A percentile compares a stretch with the other conserved stretches of the same genome.
phyloP scores from a whole-genome alignment of 2,888 invertebrate genomes.

The Phortica magna region DNA sequence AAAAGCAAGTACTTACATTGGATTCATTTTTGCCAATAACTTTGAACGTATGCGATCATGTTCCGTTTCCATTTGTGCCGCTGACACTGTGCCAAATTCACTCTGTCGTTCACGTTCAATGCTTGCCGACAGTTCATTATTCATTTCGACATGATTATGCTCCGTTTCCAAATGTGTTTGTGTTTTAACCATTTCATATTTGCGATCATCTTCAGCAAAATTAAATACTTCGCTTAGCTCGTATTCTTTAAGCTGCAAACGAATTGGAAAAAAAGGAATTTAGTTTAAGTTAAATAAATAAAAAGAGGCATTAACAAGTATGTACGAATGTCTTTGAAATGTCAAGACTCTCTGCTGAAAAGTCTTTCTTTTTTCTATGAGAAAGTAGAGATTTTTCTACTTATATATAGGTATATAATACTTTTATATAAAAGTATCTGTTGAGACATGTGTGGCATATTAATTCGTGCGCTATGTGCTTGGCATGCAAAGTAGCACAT shows the following conservation, averaged over 20 bases:
- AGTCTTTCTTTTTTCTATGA: background rate
- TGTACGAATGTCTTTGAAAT: too few relatives aligned
- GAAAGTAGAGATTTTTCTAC: background rate
- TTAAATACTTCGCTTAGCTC: constrained; percentile 92
- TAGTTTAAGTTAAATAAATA: background rate
- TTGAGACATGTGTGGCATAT: constrained; percentile 53
- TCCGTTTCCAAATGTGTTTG: constrained; percentile 77
- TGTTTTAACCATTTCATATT: constrained; percentile 83
- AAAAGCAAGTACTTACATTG: constrained; percentile 71
- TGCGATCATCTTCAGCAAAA: constrained; percentile 87
- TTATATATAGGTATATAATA: background rate
- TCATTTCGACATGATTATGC: constrained; percentile 82
- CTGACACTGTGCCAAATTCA: constrained; percentile 68
- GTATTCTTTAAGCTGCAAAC: constrained; percentile 88
- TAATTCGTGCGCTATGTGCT: constrained; percentile 67
- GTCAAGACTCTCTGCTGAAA: too few relatives aligned
- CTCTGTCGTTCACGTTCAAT: constrained; percentile 89
- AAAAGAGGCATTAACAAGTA: background rate
- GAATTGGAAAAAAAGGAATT: constrained; percentile 19
- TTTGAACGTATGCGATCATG: constrained; percentile 77
- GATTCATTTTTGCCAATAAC: constrained; percentile 77
- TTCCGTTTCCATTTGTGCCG: constrained; percentile 78
- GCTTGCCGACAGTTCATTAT: constrained; percentile 87
- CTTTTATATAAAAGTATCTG: background rate
- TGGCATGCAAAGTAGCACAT: constrained; percentile 49